Conservation (phyloP, 2,113 vertebrate genomes). For the Nycticryphes semicollaris region DNA sequence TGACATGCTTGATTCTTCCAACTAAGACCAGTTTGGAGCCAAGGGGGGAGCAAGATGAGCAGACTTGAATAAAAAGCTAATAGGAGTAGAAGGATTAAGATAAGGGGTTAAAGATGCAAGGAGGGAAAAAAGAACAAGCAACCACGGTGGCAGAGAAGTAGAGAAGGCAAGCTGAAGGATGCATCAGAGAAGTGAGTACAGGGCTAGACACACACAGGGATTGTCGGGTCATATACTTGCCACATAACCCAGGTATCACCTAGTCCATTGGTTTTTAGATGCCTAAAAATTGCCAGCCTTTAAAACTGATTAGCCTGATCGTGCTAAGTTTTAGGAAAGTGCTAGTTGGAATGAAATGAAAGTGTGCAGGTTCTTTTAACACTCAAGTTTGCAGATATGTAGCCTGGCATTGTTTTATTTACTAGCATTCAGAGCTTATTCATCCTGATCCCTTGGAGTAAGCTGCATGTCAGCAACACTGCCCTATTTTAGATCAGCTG, state of each 20-base stretch:
- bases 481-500: background rate
- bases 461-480: background rate
- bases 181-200: background rate
- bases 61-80: background rate
- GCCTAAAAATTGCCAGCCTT: background rate
- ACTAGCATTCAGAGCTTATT: background rate
- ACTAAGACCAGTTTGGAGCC: background rate
- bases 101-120: background rate
- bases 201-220: background rate
- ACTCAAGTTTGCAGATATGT: background rate
- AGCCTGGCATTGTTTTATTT: background rate
- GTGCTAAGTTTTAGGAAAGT: background rate
- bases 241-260: background rate
- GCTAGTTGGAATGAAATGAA: background rate
- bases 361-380: background rate
- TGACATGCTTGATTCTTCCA: background rate
- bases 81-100: background rate
- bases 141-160: background rate
- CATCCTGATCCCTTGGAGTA: background rate
- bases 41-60: background rate
- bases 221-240: rapidly evolving
- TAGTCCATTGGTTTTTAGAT: background rate
- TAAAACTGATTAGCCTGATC: background rate
- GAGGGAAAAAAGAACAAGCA: background rate
- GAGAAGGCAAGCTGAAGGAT: background rate